phyloP scores from a whole-genome alignment of 2,888 invertebrate species.

The Eupelmus urozonus region DNA sequence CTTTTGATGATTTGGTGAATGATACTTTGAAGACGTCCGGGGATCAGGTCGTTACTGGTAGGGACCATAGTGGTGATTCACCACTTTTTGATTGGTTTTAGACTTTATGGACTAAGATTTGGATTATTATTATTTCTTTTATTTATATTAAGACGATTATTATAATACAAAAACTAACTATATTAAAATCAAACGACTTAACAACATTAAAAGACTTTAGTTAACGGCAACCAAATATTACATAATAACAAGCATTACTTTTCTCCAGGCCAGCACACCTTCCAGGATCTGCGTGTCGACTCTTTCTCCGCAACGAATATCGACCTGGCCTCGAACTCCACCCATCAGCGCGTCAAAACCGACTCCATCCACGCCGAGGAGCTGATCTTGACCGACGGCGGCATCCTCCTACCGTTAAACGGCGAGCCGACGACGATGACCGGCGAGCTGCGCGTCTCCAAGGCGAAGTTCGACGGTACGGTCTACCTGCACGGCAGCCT shows the following conservation, averaged over 20 bases:
- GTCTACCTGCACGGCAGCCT: slow-evolving; percentile 78
- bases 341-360: slow-evolving; percentile 24
- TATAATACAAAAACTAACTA: too few species aligned
- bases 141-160: not conserved
- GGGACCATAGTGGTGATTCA: slow-evolving; percentile 27
- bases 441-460: slow-evolving; percentile 62
- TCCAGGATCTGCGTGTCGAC: slow-evolving; percentile 57
- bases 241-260: too few species aligned
- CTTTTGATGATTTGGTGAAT: slow-evolving; percentile 76
- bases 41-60: slow-evolving; percentile 77
- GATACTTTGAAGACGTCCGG: slow-evolving; percentile 78
- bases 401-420: slow-evolving; percentile 67
- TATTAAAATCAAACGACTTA: too few species aligned
- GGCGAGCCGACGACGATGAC: slow-evolving; percentile 60
- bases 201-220: not conserved
- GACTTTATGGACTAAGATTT: too few species aligned
- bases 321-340: slow-evolving; percentile 42
- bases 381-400: slow-evolving; percentile 62
- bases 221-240: too few species aligned
- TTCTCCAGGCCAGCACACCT: slow-evolving; percentile 61
- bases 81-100: not conserved
- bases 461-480: slow-evolving; percentile 71
- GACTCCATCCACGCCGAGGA: slow-evolving; percentile 59
- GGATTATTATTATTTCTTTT: too few species aligned
- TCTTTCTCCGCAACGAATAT: slow-evolving; percentile 46